A percentile compares a stretch with the other conserved stretches of the same genome.
Evolutionary conservation across 2,888 invertebrate species (phyloP).

Genomic region (Hoplodrina ambigua): DNA sequence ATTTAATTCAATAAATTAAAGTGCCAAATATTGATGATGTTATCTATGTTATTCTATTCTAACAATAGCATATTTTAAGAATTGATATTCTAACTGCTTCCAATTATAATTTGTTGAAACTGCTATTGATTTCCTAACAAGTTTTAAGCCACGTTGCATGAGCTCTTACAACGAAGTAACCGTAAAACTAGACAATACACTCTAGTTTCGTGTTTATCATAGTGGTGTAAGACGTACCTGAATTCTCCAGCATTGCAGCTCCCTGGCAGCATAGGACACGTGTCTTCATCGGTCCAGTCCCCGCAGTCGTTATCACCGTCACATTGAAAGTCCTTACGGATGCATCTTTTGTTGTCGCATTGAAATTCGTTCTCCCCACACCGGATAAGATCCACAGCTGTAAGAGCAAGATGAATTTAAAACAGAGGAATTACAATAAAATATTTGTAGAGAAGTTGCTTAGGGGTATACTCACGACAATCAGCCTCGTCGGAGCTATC

Average conservation of each 20-base stretch:
- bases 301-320: slow-evolving; percentile 97
- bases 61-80: no score
- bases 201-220: neutral
- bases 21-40: neutral
- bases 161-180: neutral
- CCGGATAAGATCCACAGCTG: slow-evolving; percentile 88
- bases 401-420: neutral
- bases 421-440: neutral
- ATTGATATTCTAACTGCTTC: no score
- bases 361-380: slow-evolving; percentile 94
- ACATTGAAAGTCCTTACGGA: slow-evolving; percentile 94
- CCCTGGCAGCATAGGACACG: slow-evolving; percentile 92
- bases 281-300: slow-evolving; percentile 96
- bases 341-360: slow-evolving; percentile 93
- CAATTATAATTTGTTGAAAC: neutral
- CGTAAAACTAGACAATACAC: neutral
- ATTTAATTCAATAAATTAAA: neutral
- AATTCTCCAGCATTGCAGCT: slow-evolving; percentile 93
- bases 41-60: no score
- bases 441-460: neutral
- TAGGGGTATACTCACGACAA: slow-evolving; percentile 89
- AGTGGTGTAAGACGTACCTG: slow-evolving; percentile 85
- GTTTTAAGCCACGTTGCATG: neutral
- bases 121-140: neutral
- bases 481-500: slow-evolving; percentile 94